Evolutionary conservation across 2,113 vertebrate species (phyloP).

Genomic region (Archilochus colubris): DNA sequence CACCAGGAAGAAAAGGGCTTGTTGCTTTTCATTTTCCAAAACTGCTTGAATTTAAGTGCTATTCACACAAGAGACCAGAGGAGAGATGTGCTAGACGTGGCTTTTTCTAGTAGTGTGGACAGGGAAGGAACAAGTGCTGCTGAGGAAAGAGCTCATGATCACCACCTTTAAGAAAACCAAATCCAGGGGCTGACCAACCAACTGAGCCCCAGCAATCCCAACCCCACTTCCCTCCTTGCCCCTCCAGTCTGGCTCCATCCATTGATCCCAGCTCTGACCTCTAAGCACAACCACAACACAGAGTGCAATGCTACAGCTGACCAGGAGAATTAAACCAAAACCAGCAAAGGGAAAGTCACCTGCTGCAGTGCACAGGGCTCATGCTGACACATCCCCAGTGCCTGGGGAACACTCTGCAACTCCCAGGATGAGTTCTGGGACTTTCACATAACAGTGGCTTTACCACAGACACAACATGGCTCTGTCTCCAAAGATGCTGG

Average conservation of each 20-base stretch:
- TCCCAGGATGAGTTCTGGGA: neutral
- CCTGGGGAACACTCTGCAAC: neutral
- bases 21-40: neutral
- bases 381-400: rapidly evolving
- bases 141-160: neutral
- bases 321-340: neutral
- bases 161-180: neutral
- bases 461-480: rapidly evolving
- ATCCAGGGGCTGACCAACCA: neutral
- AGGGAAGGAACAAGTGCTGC: neutral
- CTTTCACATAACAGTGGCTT: rapidly evolving
- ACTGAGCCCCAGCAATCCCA: neutral
- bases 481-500: neutral
- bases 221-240: rapidly evolving
- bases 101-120: neutral
- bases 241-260: neutral
- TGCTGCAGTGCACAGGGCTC: neutral
- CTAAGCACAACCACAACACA: neutral
- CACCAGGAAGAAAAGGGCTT: neutral
- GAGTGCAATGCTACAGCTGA: neutral
- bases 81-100: neutral
- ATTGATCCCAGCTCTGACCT: neutral
- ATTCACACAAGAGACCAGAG: neutral
- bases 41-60: neutral
- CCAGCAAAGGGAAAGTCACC: neutral